Percentiles rank a stretch among this genome's conserved stretches.
phyloP scores from a whole-genome alignment of 2,113 vertebrate species.

The Lamprologus lemairii region DNA sequence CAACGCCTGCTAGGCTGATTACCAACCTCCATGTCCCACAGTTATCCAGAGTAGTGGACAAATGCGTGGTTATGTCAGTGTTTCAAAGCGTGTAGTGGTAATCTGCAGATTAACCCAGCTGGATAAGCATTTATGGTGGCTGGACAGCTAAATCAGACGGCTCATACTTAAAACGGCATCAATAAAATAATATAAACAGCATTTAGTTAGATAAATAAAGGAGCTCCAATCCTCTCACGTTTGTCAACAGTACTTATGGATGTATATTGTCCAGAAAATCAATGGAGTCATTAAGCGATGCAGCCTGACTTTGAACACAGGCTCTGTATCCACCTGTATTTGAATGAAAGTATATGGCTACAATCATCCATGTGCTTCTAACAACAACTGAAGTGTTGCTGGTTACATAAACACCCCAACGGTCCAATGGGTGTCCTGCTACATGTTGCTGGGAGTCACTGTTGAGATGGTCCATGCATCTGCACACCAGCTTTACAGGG shows the following conservation, averaged over 20 bases:
- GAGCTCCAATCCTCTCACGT: neutral
- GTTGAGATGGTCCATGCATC: neutral
- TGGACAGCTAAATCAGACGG: neutral
- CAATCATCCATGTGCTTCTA: neutral
- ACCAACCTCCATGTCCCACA: neutral
- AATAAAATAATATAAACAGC: neutral
- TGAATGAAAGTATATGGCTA: neutral
- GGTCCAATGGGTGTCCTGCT: accelerated
- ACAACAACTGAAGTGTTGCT: neutral
- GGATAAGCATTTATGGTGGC: neutral
- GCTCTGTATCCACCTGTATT: accelerated
- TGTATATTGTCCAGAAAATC: neutral
- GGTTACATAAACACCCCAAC: neutral
- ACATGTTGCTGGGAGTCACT: accelerated
- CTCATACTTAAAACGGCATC: neutral
- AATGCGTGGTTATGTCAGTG: neutral
- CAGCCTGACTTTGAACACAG: neutral
- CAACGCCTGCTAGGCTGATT: neutral
- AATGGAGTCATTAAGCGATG: neutral
- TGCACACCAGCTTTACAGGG: neutral
- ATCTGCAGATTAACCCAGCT: neutral
- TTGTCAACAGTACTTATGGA: neutral
- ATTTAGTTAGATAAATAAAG: neutral
- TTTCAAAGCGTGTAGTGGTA: neutral
- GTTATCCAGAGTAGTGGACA: neutral